Conservation (phyloP, 2,888 invertebrate species). For the Chrysomela aeneicollis region DNA sequence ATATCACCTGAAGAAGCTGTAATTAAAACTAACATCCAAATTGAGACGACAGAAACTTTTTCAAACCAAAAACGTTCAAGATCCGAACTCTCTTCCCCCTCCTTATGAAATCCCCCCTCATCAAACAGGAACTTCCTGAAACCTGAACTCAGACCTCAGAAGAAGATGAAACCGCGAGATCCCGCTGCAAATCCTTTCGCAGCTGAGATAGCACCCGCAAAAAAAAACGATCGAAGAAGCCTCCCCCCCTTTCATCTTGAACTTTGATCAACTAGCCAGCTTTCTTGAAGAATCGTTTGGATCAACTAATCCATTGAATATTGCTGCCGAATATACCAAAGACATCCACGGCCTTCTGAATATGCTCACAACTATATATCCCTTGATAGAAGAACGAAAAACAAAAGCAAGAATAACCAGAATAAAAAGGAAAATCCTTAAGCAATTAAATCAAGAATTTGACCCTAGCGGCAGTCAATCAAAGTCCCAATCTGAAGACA, state of each 20-base stretch:
- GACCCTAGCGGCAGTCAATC: background rate
- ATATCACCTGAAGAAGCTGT: background rate
- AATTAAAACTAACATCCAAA: no score
- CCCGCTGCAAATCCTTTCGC: background rate
- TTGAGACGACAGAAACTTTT: no score
- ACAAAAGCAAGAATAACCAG: background rate
- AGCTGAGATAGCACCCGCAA: background rate
- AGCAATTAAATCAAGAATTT: background rate
- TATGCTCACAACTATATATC: conserved; percentile 2
- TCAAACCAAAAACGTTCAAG: no score
- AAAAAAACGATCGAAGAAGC: background rate
- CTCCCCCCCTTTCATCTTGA: background rate
- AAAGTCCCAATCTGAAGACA: background rate
- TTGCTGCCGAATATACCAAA: background rate
- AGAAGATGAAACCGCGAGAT: no score
- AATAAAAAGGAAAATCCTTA: conserved; percentile 2
- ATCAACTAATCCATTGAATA: background rate
- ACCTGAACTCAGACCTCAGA: no score
- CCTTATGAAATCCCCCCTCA: no score
- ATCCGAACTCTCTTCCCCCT: no score
- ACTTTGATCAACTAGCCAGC: background rate
- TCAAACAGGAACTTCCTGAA: no score
- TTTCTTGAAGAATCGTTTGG: background rate
- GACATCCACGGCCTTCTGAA: conserved; percentile 3
- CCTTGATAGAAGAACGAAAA: background rate